Conservation (phyloP, 2,888 invertebrate species). For the Gandaritis pyraliata region DNA sequence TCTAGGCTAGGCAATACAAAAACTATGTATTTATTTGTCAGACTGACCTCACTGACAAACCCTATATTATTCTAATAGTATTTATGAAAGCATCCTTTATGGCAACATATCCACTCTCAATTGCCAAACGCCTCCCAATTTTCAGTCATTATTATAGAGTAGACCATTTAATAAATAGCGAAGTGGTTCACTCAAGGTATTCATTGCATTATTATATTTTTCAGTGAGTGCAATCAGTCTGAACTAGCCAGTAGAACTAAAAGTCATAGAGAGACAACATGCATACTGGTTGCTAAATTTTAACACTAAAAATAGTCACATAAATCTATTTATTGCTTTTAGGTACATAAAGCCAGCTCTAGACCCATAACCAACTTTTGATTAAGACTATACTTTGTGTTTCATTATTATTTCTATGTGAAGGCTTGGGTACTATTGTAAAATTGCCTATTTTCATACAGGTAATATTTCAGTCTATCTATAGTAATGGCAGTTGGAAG, state of each 20-base stretch:
- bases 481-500: too few species aligned
- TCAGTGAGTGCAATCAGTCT: constrained; percentile 14
- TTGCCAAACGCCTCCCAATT: too few species aligned
- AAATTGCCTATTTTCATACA: too few species aligned
- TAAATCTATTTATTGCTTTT: constrained; percentile 24
- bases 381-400: neutral
- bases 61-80: neutral
- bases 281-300: constrained; percentile 42
- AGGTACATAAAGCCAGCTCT: constrained; percentile 7
- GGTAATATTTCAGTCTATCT: too few species aligned
- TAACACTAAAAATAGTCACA: constrained; percentile 14
- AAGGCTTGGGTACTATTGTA: too few species aligned
- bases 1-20: constrained; percentile 34
- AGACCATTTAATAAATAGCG: too few species aligned
- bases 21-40: constrained; percentile 11
- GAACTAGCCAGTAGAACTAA: constrained; percentile 7
- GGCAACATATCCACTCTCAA: neutral
- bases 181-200: too few species aligned
- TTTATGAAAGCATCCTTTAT: constrained; percentile 2
- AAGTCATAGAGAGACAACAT: constrained; percentile 43
- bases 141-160: neutral
- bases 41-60: constrained; percentile 9
- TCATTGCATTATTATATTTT: neutral
- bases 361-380: neutral
- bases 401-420: too few species aligned